Evolutionary conservation across 2,888 invertebrate genomes (phyloP), one percentile per base, ranked within the genome.

Genomic region (Synergus japonicus): DNA sequence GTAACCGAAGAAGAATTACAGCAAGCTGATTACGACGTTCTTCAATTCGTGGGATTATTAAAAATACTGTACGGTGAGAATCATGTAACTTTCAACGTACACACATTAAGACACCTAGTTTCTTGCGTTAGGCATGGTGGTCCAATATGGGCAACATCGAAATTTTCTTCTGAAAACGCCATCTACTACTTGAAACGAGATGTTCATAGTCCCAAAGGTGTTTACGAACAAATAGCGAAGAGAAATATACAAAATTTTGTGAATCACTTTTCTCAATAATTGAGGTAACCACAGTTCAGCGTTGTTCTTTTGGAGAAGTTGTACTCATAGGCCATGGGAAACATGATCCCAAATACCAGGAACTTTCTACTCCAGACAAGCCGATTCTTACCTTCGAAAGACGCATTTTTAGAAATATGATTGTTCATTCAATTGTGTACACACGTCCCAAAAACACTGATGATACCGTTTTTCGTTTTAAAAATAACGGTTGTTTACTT

Each of bases 81-180:
- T 44, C 64, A 64, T 41, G 64, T 79, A 12, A 76, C 76, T 12
- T 79, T 46, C 18, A 79, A 79, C 44, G 64, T 79, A 15, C 49
- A 49, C 13, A 15, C 49, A 15, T 49, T 15, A 4, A 49, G 15
- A 15, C 49, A 49, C 15, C 15, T 49, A 5, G 15, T 49, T 49
- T 49, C 4, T 49, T 49, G 49, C 15, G 49, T 46, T 10, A 9
- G 46, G 10, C 10, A 9, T 46, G 9, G 46, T 46, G 46, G 46
- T 49, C 49, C 49, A 49, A 7, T 49, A 49, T 49, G 49, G 49
- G 15, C 49, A 9, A 43, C 66, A 15, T 66, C 65, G 18, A 66
- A n/a, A 10, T 66, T 43, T 66, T n/a, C 66, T n/a, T 66, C 29
- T 9, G 43, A 66, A 66, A 66, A 66, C 9, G 29, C 43, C 4